Base-by-base conservation (phyloP, 2,113 vertebrate species). In the Gavialis gangeticus region DNA sequence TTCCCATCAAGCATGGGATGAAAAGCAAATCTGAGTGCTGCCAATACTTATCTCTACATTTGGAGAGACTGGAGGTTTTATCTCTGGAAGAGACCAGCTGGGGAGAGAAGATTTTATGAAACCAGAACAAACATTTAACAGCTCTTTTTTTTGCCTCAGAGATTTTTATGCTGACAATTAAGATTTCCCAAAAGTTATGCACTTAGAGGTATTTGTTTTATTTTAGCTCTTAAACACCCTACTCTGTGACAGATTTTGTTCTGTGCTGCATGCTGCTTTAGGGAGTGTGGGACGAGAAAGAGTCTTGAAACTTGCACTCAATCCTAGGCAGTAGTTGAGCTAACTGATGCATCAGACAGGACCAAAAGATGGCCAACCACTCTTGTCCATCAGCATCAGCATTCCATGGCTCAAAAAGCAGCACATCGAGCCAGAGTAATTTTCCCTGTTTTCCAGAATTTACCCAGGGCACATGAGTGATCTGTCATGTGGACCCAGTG, bases 1-100 rank as follows among this genome's bases (percentile, higher is more conserved):
- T 94, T 97, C 93, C 95, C 96, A 96, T 69, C 79, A 93, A 91
- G 77, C 93, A 87, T 14, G 22, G 60, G 73, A 96, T 95, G 87
- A 96, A 97, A 97, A 97, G 92, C 88, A 95, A 97, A 96, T 79
- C 88, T 84, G 76, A 87, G 69, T 89, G 85, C 79, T 97, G 95
- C 97, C 93, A 97, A 86, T 97, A 95, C 95, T 97, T 96, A 79
- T 93, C 85, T 95, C 83, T 93, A 4, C 81, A 80, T 90, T 96
- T 89, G 90, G 75, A 94, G 67, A 79, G 80, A 80, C 82, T 88
- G 58, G 87, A 88, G 9, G 63, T 97, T 95, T 93, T 93, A 96
- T 95, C 93, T 90, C 79, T 4, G 6, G 80, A 90, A 64, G 75
- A 95, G 90, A 96, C 59, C 76, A 94, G 25, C 69, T 93, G 91